Evolutionary conservation across 2,113 vertebrate species (phyloP), one percentile per base, ranked within the genome.

Genomic region (Vanacampus margaritifer): DNA sequence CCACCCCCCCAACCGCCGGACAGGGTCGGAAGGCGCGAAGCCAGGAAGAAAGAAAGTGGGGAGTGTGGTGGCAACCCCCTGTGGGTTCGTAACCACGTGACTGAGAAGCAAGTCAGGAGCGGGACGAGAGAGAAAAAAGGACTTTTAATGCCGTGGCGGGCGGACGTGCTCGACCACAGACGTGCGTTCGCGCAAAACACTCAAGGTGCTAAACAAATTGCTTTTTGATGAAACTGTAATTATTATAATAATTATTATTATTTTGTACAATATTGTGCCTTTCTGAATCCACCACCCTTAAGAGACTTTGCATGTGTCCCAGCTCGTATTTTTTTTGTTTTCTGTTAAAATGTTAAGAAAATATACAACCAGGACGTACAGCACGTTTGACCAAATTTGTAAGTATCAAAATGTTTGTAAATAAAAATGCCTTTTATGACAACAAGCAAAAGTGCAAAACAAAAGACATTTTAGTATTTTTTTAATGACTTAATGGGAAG

Each of bases 381-480:
- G 6, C 4, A 64, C 54, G 88, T 82, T 68, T 90, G 92, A 92
- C 82, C 90, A 92, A 89, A 91, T 92, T 92, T 91, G 91, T 92
- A 87, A 94, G 88, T 92, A 93, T 96, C 94, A 97, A 95, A 95
- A 95, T 95, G 88, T 92, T 93, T 97, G 95, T 97, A 95, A 95
- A 95, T 95, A 88, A 77, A 74, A 76, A 75, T 69, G 69, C 75
- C 68, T 75, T 77, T 21, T 69, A 63, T 68, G 28, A 77, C 62
- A 78, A 73, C 64, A 56, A 66, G 66, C 64, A 50, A 65, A 76
- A 17, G 14, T 28, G 56, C 64, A 82, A 75, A 50, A 59, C 26
- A 10, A 75, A 78, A 71, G 57, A 17, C 36, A 65, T 80, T 74
- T 61, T 72, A 54, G 43, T 72, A 23, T 68, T 67, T 50, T 56